Evolutionary conservation across 2,888 invertebrate genomes (phyloP), one percentile per base, ranked within the genome.

Genomic region (Trimorus sp.): DNA sequence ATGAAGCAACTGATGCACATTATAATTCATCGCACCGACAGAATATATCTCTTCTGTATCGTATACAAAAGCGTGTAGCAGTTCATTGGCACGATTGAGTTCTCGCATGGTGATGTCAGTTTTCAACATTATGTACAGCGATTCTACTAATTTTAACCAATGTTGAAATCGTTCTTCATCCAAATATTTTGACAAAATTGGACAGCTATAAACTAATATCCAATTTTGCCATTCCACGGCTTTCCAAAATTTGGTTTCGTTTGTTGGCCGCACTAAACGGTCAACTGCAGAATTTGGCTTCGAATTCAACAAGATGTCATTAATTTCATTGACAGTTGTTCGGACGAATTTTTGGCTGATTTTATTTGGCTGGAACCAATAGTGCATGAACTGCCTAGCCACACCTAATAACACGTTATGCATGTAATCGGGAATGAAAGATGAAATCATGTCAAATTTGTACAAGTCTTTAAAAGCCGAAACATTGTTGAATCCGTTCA

Each of bases 341-440:
- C 26, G 26, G 26, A 3, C 26, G 26, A 26, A 26, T 4, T 26
- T 26, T 26, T 26, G 26, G 26, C 26, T 26, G 8, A 40, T 16
- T 37, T 69, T 58, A 8, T 26, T 71, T 3, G 36, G 11, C 26
- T 40, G 38, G 26, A 82, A 62, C 82, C 82, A 71, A 51, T 71
- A 71, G 12, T 63, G 37, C 3, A 7, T 42, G 49, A 66, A 75
- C 69, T 79, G 68, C 45, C 54, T 76, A 0, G 8, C 69, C 6
- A 71, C 53, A 9, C 82, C 82, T 12, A 77, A 45, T 26, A 12
- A 9, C 5, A 73, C 38, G 40, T 62, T 70, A 40, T 83, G 83
- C 80, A 83, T 81, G n/a, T 26, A 54, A 62, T 83, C 80, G 0
- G 75, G 78, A 6, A 71, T 68, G 42, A 80, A 81, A 16, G 71